phyloP scores from a whole-genome alignment of 2,888 invertebrate genomes.

The Pedicia rivosa region DNA sequence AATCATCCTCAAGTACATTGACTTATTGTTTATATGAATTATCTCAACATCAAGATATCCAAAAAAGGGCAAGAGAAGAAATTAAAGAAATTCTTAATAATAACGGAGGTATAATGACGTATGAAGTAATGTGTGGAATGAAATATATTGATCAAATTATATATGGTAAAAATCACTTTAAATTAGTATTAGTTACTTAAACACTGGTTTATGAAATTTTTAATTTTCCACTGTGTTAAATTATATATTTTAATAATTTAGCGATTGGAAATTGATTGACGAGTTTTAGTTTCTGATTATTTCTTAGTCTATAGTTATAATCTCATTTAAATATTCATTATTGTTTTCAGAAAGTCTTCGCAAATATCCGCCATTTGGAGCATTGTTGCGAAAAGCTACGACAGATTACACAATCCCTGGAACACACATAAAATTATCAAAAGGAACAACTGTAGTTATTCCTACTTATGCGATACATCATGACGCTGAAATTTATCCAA shows the following conservation, averaged over 20 bases:
- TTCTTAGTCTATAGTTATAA: neutral
- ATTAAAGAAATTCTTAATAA: constrained; percentile 24
- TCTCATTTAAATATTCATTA: neutral
- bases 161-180: too few relatives aligned
- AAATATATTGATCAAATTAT: constrained; percentile 33
- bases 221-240: too few relatives aligned
- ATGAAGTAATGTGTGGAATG: constrained; percentile 33
- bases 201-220: too few relatives aligned
- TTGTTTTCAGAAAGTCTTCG: constrained; percentile 1
- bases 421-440: constrained; percentile 22
- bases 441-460: constrained; percentile 32
- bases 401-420: constrained; percentile 1
- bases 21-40: constrained; percentile 34
- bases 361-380: neutral
- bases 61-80: constrained; percentile 30
- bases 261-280: too few relatives aligned
- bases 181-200: too few relatives aligned
- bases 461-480: constrained; percentile 35
- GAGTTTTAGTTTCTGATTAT: too few relatives aligned
- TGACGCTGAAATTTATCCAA: constrained; percentile 35
- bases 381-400: neutral
- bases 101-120: constrained; percentile 28
- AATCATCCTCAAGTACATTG: constrained; percentile 35
- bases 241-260: too few relatives aligned
- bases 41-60: constrained; percentile 30